A percentile compares a stretch with the other conserved stretches of the same genome.
These are phyloP conservation scores for Ormyrus labotus DNA, from an alignment of 2,888 invertebrate genomes.

Conservation along the genomic window DNA sequence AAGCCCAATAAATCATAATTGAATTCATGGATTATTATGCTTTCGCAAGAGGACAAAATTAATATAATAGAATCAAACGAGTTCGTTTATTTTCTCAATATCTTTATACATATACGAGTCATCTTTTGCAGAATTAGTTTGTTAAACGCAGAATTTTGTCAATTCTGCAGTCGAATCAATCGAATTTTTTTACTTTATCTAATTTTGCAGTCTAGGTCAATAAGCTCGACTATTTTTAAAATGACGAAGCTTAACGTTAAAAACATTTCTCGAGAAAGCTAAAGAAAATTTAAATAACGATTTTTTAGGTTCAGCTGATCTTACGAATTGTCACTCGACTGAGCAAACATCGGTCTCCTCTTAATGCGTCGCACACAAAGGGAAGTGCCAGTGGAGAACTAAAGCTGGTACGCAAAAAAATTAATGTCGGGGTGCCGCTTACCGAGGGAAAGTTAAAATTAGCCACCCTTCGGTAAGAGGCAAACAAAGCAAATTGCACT, in stretches of 20 bases:
- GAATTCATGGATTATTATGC: conserved; percentile 28
- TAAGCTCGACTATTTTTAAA: no score
- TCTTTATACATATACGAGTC: no score
- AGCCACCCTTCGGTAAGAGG: conserved; percentile 61
- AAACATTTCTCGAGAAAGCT: no score
- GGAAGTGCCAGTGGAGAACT: not conserved
- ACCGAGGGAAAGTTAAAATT: conserved; percentile 60
- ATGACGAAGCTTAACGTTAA: no score
- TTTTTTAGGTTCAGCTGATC: no score
- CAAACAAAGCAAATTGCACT: conserved; percentile 44
- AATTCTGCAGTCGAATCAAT: no score
- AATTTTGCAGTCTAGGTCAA: no score
- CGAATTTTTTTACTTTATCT: no score
- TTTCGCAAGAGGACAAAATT: conserved; percentile 18
- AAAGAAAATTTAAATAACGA: no score
- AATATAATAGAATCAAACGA: conserved; percentile 26
- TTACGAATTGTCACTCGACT: conserved; percentile 44
- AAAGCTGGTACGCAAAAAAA: conserved; percentile 1
- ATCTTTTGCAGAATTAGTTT: no score
- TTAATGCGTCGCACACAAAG: conserved; percentile 21
- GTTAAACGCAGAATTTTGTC: no score
- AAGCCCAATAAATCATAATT: conserved; percentile 46
- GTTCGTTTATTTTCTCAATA: not conserved
- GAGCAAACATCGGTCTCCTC: conserved; percentile 48
- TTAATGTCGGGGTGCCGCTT: not conserved